Conservation (phyloP, 2,113 vertebrate species). For the Sula dactylatra region DNA sequence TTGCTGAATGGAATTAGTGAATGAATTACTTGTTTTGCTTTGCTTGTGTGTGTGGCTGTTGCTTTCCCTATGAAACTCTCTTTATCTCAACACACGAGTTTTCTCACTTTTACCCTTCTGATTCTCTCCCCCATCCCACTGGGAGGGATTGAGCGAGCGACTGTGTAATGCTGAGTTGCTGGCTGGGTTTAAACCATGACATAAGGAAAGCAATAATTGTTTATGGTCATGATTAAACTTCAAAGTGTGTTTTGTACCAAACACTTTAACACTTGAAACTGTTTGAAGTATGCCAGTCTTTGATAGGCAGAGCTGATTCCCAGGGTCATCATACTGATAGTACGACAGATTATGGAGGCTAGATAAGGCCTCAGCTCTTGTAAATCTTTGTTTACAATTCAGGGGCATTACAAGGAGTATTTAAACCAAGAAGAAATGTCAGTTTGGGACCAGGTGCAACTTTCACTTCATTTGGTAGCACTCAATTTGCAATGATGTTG, state of each 20-base stretch:
- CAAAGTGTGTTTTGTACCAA: constrained; percentile 39
- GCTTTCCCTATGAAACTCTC: no score
- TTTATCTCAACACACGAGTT: no score
- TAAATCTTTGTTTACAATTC: background rate
- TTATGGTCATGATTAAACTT: constrained; percentile 29
- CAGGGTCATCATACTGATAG: background rate
- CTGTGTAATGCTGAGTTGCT: no score
- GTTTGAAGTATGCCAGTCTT: background rate
- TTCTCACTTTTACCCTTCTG: no score
- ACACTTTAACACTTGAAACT: background rate
- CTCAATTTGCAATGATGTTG: background rate
- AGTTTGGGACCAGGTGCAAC: background rate
- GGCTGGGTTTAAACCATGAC: no score
- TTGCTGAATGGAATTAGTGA: no score
- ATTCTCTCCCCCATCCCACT: no score
- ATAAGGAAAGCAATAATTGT: background rate
- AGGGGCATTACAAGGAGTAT: background rate
- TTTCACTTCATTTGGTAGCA: background rate
- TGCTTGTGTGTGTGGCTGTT: no score
- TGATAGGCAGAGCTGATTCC: background rate
- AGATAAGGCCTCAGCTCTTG: background rate
- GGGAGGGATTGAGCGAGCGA: no score
- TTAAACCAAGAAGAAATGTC: background rate
- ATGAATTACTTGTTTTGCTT: no score
- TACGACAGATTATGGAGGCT: background rate